Evolutionary conservation across 2,113 vertebrate species (phyloP).

Genomic region (Agelaius phoeniceus): DNA sequence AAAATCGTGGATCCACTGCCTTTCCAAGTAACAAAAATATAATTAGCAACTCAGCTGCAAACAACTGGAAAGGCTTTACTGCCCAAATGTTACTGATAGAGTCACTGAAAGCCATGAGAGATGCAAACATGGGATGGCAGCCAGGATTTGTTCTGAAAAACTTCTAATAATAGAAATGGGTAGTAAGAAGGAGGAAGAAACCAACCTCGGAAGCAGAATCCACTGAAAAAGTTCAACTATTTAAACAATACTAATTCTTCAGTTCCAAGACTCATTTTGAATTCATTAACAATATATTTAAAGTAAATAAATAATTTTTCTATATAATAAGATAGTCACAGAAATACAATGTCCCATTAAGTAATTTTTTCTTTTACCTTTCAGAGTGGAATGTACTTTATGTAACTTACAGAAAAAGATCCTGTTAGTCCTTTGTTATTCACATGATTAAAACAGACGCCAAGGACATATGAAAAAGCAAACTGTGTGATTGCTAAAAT

Average conservation of each 20-base stretch:
- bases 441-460: constrained; percentile 15
- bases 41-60: not conserved
- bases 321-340: not conserved
- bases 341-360: not conserved
- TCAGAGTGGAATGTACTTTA: not conserved
- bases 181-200: not conserved
- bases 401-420: not conserved
- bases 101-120: not conserved
- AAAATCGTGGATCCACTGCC: not conserved
- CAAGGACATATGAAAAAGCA: not conserved
- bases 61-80: not conserved
- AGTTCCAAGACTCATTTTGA: not conserved
- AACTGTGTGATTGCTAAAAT: not conserved
- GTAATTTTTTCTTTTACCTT: not conserved
- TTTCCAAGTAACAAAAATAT: not conserved
- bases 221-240: not conserved
- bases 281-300: not conserved
- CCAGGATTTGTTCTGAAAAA: not conserved
- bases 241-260: not conserved
- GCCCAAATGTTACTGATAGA: not conserved
- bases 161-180: not conserved
- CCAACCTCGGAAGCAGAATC: not conserved
- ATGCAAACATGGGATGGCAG: not conserved
- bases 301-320: not conserved
- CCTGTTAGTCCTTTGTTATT: not conserved